These are phyloP conservation scores for Tragelaphus oryx DNA, from an alignment of 2,797 vertebrate genomes.

Conservation along the genomic window DNA sequence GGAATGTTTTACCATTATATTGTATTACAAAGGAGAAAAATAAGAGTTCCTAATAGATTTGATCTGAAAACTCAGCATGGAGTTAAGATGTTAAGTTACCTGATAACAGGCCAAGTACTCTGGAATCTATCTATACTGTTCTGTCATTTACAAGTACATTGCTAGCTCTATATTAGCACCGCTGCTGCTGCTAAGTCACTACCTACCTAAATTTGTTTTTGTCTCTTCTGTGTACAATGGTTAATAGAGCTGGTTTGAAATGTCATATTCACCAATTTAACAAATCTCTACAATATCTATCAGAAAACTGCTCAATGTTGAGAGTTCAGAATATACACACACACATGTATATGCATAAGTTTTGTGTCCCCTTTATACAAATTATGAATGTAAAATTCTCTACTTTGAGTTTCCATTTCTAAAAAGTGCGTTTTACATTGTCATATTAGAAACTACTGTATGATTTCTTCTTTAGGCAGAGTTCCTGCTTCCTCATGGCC, in stretches of 20 bases:
- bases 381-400: slow-evolving; percentile 1
- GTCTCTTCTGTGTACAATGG: neutral
- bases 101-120: neutral
- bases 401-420: neutral
- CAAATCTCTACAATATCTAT: neutral
- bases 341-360: neutral
- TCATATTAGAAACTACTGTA: neutral
- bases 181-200: neutral
- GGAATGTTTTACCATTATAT: neutral
- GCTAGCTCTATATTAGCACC: neutral
- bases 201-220: neutral
- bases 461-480: neutral
- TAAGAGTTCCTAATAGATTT: neutral
- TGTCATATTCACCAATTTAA: neutral
- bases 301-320: neutral
- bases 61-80: neutral
- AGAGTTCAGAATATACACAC: neutral
- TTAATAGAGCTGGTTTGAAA: neutral
- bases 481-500: neutral
- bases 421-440: neutral
- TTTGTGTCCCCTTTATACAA: neutral
- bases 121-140: neutral
- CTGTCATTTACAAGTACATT: neutral
- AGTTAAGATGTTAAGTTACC: neutral
- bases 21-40: neutral